Conservation (phyloP, 2,888 invertebrate species). For the Agriopis marginaria region DNA sequence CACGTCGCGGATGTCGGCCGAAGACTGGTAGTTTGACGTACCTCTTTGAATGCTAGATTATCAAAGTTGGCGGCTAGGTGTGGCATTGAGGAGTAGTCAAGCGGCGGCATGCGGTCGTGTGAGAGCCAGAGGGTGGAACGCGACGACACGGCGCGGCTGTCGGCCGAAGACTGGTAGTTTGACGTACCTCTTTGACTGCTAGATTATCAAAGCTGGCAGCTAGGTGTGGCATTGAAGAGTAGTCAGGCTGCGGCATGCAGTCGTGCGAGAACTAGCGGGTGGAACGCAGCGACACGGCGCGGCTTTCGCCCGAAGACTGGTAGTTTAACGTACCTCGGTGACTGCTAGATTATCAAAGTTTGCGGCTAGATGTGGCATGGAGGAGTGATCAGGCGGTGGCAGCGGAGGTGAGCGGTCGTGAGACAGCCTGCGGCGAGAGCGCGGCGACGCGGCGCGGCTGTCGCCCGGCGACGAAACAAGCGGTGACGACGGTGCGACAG, state of each 20-base stretch:
- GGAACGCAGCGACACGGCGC: conserved; percentile 77
- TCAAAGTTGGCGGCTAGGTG: conserved; percentile 80
- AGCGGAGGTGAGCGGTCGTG: conserved; percentile 80
- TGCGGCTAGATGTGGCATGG: conserved; percentile 71
- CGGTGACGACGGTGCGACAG: conserved; percentile 88
- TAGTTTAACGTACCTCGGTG: conserved; percentile 65
- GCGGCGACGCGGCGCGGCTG: conserved; percentile 90
- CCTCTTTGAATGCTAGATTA: conserved; percentile 74
- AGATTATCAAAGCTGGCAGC: conserved; percentile 79
- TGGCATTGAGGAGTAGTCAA: conserved; percentile 60
- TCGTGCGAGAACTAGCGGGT: conserved; percentile 80
- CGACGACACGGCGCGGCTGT: conserved; percentile 63
- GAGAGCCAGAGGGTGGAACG: conserved; percentile 83
- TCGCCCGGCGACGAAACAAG: conserved; percentile 92
- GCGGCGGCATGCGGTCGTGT: conserved; percentile 73
- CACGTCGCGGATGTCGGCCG: too few species aligned
- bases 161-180: too few species aligned
- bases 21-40: conserved; percentile 39
- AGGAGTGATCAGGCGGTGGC: conserved; percentile 60
- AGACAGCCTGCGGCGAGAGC: conserved; percentile 81
- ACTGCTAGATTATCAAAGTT: conserved; percentile 78
- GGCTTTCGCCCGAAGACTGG: too few species aligned
- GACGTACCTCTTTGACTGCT: conserved; percentile 72
- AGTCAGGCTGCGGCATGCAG: conserved; percentile 67
- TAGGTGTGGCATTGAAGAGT: conserved; percentile 66